phyloP scores from a whole-genome alignment of 2,113 vertebrate species.

The Macquaria ambigua region DNA sequence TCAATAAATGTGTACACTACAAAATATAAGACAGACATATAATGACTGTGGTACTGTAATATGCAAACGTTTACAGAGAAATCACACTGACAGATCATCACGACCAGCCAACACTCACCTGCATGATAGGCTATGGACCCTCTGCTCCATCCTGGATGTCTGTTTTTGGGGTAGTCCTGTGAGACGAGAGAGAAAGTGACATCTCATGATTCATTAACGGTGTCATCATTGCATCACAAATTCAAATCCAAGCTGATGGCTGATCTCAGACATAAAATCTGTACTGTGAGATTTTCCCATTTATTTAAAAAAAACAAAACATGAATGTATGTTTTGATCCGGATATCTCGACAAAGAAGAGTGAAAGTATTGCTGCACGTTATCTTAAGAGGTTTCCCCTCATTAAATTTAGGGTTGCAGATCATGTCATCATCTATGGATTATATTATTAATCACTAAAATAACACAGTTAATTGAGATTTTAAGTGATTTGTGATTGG shows the following conservation, averaged over 20 bases:
- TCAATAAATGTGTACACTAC: not conserved
- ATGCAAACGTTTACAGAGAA: not conserved
- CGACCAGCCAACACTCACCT: conserved; percentile 79
- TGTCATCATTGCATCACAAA: too few relatives aligned
- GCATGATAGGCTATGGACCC: conserved; percentile 96
- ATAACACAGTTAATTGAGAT: not conserved
- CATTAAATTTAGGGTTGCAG: not conserved
- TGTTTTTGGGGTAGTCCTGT: conserved; percentile 95
- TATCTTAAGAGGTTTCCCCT: not conserved
- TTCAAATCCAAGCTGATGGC: too few relatives aligned
- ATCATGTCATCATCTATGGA: not conserved
- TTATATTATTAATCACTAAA: not conserved
- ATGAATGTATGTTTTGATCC: not conserved
- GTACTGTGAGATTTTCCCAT: too few relatives aligned
- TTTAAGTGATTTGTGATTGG: not conserved
- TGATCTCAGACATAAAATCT: not conserved
- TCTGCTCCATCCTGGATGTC: conserved; percentile 95
- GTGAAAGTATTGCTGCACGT: too few relatives aligned
- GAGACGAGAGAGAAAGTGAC: conserved; percentile 34
- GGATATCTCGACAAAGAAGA: too few relatives aligned
- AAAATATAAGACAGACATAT: not conserved
- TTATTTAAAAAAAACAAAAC: not conserved
- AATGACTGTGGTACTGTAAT: too few relatives aligned
- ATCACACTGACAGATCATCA: not conserved
- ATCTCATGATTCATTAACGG: not conserved